phyloP scores from a whole-genome alignment of 1,140 invertebrate genomes.

The Drosophila sp. region DNA sequence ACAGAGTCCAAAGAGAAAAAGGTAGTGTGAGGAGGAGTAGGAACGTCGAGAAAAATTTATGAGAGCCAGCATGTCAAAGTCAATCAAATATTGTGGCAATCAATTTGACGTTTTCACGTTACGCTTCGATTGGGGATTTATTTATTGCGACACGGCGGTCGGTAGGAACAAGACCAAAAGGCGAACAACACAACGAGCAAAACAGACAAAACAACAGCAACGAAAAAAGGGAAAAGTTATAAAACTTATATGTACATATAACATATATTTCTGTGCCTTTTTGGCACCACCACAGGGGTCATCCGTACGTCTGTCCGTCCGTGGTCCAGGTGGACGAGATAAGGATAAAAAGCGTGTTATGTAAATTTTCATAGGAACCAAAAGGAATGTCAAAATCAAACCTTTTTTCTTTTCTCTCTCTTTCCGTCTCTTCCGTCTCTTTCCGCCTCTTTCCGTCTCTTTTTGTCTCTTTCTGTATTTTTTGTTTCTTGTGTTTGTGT shows the following conservation, averaged over 20 bases:
- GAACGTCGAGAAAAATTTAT: constrained; percentile 56
- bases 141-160: constrained; percentile 61
- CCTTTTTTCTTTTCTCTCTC: constrained; percentile 30
- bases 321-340: constrained; percentile 73
- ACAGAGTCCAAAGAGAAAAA: constrained; percentile 14
- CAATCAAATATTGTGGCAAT: constrained; percentile 82
- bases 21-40: constrained; percentile 24
- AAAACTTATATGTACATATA: constrained; percentile 55
- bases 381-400: constrained; percentile 58
- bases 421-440: neutral
- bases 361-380: constrained; percentile 74
- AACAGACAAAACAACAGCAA: neutral
- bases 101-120: constrained; percentile 76
- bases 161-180: constrained; percentile 18
- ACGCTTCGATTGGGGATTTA: constrained; percentile 68
- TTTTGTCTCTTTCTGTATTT: constrained; percentile 7
- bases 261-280: constrained; percentile 40
- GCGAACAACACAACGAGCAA: constrained; percentile 17
- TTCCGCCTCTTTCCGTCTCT: neutral
- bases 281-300: constrained; percentile 67
- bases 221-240: constrained; percentile 53
- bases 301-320: neutral
- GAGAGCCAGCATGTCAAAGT: constrained; percentile 82
- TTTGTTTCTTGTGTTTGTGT: constrained; percentile 38
- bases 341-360: constrained; percentile 76